Evolutionary conservation across 2,888 invertebrate species (phyloP).

Genomic region (Agrotis segetum): DNA sequence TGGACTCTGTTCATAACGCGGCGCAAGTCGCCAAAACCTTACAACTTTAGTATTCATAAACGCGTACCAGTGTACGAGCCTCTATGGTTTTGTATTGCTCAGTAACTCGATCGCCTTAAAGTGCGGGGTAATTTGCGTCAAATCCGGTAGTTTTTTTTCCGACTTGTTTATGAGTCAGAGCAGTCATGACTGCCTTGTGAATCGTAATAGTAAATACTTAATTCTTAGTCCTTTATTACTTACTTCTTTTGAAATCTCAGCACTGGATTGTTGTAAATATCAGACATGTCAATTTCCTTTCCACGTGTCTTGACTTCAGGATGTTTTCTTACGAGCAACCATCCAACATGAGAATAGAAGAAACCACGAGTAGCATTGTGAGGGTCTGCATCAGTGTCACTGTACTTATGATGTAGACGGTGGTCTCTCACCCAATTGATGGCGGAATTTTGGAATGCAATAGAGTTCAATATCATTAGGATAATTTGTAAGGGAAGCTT

Average conservation of each 20-base stretch:
- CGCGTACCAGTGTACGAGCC: too few relatives aligned
- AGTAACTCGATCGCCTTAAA: too few relatives aligned
- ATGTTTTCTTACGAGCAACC: constrained; percentile 94
- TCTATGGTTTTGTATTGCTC: too few relatives aligned
- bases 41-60: too few relatives aligned
- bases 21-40: too few relatives aligned
- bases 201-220: too few relatives aligned
- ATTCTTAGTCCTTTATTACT: too few relatives aligned
- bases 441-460: constrained; percentile 87
- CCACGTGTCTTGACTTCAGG: constrained; percentile 93
- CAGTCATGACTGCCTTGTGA: too few relatives aligned
- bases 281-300: constrained; percentile 93
- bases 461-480: constrained; percentile 72
- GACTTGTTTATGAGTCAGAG: too few relatives aligned
- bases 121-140: too few relatives aligned
- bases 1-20: too few relatives aligned
- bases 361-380: constrained; percentile 95
- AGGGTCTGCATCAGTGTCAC: constrained; percentile 86
- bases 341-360: constrained; percentile 96
- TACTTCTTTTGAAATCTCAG: constrained; percentile 93
- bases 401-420: constrained; percentile 94
- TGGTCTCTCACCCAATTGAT: constrained; percentile 92
- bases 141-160: too few relatives aligned
- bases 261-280: constrained; percentile 93
- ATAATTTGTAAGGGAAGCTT: constrained; percentile 73